Percentiles rank a stretch among this genome's conserved stretches.
Conservation (phyloP, 2,113 vertebrate genomes). For the Ptilorrhoa leucosticta region DNA sequence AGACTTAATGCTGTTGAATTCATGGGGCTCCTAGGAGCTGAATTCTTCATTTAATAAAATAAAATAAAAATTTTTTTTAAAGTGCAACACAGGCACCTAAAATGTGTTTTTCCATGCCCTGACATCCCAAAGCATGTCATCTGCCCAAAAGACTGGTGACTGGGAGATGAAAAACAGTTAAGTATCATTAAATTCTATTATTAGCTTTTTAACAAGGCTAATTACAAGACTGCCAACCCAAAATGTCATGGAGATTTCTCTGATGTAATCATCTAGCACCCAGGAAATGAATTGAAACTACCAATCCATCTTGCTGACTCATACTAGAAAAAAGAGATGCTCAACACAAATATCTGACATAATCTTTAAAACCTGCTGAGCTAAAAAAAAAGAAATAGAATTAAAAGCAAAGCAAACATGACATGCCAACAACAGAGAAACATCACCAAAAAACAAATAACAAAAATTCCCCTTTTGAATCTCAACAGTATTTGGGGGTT, state of each 20-base stretch:
- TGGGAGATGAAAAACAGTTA: background rate
- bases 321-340: background rate
- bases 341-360: background rate
- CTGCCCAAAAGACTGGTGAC: background rate
- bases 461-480: background rate
- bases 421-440: background rate
- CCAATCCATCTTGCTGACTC: background rate
- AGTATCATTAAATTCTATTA: background rate
- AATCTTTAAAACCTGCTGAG: background rate
- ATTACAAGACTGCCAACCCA: background rate
- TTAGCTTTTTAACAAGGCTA: background rate
- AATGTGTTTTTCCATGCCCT: background rate
- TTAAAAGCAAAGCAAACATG: background rate
- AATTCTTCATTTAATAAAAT: background rate
- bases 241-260: slow-evolving; percentile 7
- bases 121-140: background rate
- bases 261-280: background rate
- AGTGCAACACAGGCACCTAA: background rate
- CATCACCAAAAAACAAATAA: background rate
- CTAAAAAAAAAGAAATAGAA: background rate
- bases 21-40: background rate
- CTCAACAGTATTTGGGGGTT: background rate
- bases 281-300: slow-evolving; percentile 5
- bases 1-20: background rate
- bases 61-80: background rate